phyloP scores from a whole-genome alignment of 1,140 invertebrate genomes.

The Drosophila paulistorum region DNA sequence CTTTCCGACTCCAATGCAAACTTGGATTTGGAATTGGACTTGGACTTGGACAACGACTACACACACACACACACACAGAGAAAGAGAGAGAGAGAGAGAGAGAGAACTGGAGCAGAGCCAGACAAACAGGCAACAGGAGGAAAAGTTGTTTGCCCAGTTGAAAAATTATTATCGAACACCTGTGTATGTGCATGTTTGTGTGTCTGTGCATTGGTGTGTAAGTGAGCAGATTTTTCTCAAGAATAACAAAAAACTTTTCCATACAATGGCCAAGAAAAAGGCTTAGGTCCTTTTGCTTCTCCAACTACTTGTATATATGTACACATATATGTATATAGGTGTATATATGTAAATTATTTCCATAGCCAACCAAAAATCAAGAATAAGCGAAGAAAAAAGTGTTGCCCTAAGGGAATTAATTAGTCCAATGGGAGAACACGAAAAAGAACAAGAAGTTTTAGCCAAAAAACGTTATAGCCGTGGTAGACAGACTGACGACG shows the following conservation, averaged over 20 bases:
- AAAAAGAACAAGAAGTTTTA: slow-evolving; percentile 13
- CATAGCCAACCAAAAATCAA: slow-evolving; percentile 27
- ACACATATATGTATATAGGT: neutral
- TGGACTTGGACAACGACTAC: slow-evolving; percentile 22
- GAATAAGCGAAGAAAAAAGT: slow-evolving; percentile 46
- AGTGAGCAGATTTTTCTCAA: slow-evolving; percentile 20
- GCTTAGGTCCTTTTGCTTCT: neutral
- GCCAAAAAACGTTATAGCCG: slow-evolving; percentile 29
- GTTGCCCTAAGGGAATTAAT: slow-evolving; percentile 79
- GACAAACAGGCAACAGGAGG: slow-evolving; percentile 17
- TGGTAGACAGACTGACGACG: slow-evolving; percentile 69
- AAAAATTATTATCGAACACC: slow-evolving; percentile 79
- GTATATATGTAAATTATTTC: slow-evolving; percentile 57
- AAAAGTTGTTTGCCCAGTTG: slow-evolving; percentile 63
- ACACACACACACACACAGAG: slow-evolving; percentile 12
- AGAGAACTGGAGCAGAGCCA: slow-evolving; percentile 64
- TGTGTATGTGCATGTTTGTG: slow-evolving; percentile 52
- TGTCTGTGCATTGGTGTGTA: slow-evolving; percentile 2
- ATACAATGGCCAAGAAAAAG: slow-evolving; percentile 27
- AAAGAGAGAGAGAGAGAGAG: slow-evolving; percentile 25
- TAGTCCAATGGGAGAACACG: slow-evolving; percentile 43
- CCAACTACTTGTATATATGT: neutral
- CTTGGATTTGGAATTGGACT: slow-evolving; percentile 13
- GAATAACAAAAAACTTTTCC: slow-evolving; percentile 31
- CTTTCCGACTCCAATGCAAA: slow-evolving; percentile 23